Evolutionary conservation across 2,113 vertebrate species (phyloP).

Genomic region (Apus apus): DNA sequence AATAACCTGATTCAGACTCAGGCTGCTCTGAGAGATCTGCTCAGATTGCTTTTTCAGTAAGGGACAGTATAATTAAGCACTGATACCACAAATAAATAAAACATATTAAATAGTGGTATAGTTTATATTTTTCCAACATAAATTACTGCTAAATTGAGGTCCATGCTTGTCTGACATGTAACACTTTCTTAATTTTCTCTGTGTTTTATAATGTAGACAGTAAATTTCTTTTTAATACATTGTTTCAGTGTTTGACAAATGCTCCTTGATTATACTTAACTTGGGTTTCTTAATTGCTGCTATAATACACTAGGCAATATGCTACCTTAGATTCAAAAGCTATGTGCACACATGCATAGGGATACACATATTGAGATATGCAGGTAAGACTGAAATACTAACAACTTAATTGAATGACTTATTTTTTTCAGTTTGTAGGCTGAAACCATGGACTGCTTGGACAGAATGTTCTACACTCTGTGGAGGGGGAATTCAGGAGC

Average conservation of each 20-base stretch:
- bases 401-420: neutral
- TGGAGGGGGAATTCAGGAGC: constrained; percentile 95
- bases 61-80: neutral
- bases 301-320: neutral
- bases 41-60: neutral
- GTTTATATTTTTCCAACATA: neutral
- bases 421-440: constrained; percentile 84
- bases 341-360: neutral
- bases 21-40: neutral
- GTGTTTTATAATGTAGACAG: neutral
- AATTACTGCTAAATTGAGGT: neutral
- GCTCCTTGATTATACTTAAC: neutral
- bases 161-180: neutral
- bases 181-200: neutral
- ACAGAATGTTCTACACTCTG: constrained; percentile 93
- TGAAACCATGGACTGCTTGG: constrained; percentile 96
- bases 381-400: neutral
- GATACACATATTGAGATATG: neutral
- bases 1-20: neutral
- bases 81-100: neutral
- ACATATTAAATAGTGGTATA: neutral
- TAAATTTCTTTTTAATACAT: neutral
- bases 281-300: neutral
- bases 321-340: neutral
- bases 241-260: neutral